These are phyloP conservation scores for Oryzaephilus surinamensis DNA, from an alignment of 1,140 invertebrate species.

Conservation along the genomic window DNA sequence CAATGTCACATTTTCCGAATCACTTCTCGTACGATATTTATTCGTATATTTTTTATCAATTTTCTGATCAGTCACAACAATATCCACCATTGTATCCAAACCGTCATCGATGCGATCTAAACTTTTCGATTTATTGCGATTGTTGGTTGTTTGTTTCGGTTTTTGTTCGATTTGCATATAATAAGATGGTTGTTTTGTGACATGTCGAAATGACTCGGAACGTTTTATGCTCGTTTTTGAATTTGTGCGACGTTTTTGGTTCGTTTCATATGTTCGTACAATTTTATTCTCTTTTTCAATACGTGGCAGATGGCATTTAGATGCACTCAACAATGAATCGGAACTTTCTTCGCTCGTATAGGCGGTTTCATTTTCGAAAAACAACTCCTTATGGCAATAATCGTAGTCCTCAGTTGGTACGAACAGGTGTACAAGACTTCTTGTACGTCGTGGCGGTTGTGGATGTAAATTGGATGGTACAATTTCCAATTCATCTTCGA, in stretches of 20 bases:
- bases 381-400: slow-evolving; percentile 42
- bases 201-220: slow-evolving; percentile 19
- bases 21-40: slow-evolving; percentile 32
- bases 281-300: slow-evolving; percentile 22
- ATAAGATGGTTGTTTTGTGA: neutral
- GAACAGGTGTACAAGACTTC: slow-evolving; percentile 36
- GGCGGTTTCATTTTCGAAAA: slow-evolving; percentile 55
- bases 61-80: slow-evolving; percentile 46
- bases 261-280: slow-evolving; percentile 11
- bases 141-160: neutral
- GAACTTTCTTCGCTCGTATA: slow-evolving; percentile 54
- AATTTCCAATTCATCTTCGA: slow-evolving; percentile 43
- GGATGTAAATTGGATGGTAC: slow-evolving; percentile 51
- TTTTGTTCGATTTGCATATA: neutral
- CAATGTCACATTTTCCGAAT: slow-evolving; percentile 29
- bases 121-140: slow-evolving; percentile 51
- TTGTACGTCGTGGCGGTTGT: slow-evolving; percentile 45
- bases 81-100: slow-evolving; percentile 58
- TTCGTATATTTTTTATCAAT: slow-evolving; percentile 27
- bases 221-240: slow-evolving; percentile 1
- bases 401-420: slow-evolving; percentile 39
- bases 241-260: slow-evolving; percentile 17
- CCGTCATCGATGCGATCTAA: slow-evolving; percentile 67
- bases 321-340: slow-evolving; percentile 57
- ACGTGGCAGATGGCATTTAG: slow-evolving; percentile 41